Evolutionary conservation across 2,888 invertebrate genomes (phyloP).

Genomic region (Leptopilina syphax): DNA sequence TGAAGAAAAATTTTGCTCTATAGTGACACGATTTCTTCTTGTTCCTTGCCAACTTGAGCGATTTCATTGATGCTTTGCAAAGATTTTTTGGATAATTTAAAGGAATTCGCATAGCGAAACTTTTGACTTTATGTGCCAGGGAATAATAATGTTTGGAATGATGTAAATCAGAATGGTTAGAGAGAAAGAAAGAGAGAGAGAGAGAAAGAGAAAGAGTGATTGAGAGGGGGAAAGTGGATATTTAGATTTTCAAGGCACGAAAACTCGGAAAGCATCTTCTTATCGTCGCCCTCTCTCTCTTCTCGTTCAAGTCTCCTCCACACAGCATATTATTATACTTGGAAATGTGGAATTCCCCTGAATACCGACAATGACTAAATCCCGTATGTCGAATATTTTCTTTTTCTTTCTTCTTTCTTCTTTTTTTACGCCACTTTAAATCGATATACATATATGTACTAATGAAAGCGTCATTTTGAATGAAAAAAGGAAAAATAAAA

Average conservation of each 20-base stretch:
- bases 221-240: neutral
- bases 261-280: constrained; percentile 33
- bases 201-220: too few relatives aligned
- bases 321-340: constrained; percentile 37
- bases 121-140: neutral
- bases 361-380: constrained; percentile 34
- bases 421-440: neutral
- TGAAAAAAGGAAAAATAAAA: too few relatives aligned
- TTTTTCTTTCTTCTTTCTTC: neutral
- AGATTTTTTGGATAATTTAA: neutral
- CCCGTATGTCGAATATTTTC: constrained; percentile 2
- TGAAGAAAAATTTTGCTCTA: neutral
- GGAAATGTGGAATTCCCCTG: constrained; percentile 29
- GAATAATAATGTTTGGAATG: constrained; percentile 35
- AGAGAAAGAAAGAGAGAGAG: neutral
- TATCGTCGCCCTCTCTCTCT: constrained; percentile 18
- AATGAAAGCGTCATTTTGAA: too few relatives aligned
- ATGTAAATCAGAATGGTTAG: constrained; percentile 28
- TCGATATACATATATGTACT: neutral
- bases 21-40: neutral
- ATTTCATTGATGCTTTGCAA: neutral
- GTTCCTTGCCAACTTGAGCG: too few relatives aligned
- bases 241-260: constrained; percentile 40
- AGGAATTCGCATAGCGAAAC: neutral
- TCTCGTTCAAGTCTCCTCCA: neutral